Conservation (phyloP, 2,797 vertebrate genomes). For the Geotrypetes seraphini region DNA sequence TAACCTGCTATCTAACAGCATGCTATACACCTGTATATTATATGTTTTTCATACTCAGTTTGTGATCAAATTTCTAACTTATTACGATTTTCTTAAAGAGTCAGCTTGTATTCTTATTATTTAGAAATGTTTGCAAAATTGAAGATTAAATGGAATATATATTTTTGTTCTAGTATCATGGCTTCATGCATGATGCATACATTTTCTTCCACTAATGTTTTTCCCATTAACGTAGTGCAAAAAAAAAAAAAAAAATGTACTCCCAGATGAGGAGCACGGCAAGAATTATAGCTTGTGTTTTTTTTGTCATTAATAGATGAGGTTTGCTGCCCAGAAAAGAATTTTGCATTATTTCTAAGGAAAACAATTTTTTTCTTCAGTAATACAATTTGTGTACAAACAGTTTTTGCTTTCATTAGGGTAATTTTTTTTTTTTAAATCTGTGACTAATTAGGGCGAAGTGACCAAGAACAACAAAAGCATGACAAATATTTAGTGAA, state of each 20-base stretch:
- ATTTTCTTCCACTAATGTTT: constrained; percentile 22
- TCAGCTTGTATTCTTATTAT: no score
- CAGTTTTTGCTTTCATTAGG: neutral
- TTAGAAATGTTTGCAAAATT: constrained; percentile 31
- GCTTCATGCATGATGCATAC: constrained; percentile 38
- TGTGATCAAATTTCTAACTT: no score
- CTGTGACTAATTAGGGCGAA: constrained; percentile 22
- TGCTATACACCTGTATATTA: no score
- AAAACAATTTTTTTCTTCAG: no score
- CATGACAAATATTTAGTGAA: constrained; percentile 23
- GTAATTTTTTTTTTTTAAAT: constrained; percentile 30
- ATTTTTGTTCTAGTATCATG: constrained; percentile 26
- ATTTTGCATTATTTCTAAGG: no score
- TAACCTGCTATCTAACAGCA: no score
- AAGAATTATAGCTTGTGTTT: constrained; percentile 28
- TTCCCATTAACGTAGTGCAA: constrained; percentile 42
- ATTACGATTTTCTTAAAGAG: no score
- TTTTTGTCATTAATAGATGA: constrained; percentile 5
- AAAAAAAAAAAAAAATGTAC: constrained; percentile 31
- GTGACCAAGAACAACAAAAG: constrained; percentile 18
- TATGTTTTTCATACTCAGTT: no score
- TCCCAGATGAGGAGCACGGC: constrained; percentile 15
- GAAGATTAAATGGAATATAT: constrained; percentile 36
- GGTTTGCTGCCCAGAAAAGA: constrained; percentile 11
- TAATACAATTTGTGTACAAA: constrained; percentile 13